Evolutionary conservation across 2,113 vertebrate genomes (phyloP).

Genomic region (Phyllopteryx taeniolatus): DNA sequence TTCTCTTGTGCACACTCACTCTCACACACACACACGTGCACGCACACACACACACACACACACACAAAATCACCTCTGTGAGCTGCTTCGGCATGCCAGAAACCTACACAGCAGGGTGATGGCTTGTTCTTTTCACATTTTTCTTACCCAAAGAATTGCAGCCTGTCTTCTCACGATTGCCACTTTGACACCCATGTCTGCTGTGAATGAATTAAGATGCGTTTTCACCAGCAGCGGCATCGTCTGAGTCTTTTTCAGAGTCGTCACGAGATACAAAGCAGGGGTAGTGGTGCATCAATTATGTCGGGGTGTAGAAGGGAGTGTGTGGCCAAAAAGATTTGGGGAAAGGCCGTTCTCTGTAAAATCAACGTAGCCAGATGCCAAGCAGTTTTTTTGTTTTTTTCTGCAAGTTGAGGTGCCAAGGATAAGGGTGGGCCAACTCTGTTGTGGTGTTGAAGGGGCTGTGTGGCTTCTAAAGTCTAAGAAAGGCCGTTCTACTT

Average conservation of each 20-base stretch:
- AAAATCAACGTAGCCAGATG: not conserved
- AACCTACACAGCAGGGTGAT: conserved; percentile 55
- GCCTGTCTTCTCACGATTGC: conserved; percentile 44
- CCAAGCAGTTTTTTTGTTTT: not conserved
- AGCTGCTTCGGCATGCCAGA: conserved; percentile 58
- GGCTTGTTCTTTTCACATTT: conserved; percentile 56
- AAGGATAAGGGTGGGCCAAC: not conserved
- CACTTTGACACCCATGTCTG: conserved; percentile 28
- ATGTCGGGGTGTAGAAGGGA: not conserved
- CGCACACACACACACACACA: conserved; percentile 55
- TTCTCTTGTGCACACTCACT: conserved; percentile 58
- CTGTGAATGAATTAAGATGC: conserved; percentile 13
- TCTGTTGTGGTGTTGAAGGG: not conserved
- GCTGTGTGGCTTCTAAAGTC: not conserved
- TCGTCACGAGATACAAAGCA: not conserved
- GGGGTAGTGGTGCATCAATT: not conserved
- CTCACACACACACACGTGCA: conserved; percentile 53
- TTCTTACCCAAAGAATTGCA: conserved; percentile 47
- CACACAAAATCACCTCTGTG: conserved; percentile 58
- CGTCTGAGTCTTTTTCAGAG: not conserved
- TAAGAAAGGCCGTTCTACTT: not conserved
- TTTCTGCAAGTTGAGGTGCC: not conserved
- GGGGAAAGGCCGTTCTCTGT: not conserved
- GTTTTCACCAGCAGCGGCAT: not conserved
- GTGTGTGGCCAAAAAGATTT: not conserved